A percentile compares a stretch with the other conserved stretches of the same genome.
phyloP scores from a whole-genome alignment of 2,888 invertebrate genomes.

The Caenorhabditis becei region DNA sequence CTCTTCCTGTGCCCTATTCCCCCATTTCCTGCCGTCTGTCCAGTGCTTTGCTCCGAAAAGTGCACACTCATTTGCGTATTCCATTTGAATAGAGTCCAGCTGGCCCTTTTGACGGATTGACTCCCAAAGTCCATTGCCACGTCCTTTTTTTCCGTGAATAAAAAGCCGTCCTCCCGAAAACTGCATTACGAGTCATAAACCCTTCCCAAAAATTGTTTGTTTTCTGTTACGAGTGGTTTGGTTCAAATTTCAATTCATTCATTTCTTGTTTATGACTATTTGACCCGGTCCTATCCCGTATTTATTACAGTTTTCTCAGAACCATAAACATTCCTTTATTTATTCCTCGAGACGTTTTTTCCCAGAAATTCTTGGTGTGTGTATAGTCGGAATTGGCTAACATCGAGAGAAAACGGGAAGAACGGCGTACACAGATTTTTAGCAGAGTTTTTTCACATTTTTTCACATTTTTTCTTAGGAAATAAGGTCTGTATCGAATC shows the following conservation, averaged over 20 bases:
- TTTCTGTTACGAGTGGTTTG: neutral
- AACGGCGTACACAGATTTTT: neutral
- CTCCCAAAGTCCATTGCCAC: neutral
- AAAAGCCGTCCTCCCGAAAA: neutral
- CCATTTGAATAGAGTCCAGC: slow-evolving; percentile 23
- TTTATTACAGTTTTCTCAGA: neutral
- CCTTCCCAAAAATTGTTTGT: neutral
- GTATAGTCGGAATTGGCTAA: neutral
- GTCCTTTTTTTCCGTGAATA: neutral
- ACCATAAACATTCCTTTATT: neutral
- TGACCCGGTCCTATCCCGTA: neutral
- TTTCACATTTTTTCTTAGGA: no score
- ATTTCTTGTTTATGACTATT: neutral
- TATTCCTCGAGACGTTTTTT: no score
- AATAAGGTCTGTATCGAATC: no score
- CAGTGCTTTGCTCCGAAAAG: no score
- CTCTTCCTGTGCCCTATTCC: no score
- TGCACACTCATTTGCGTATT: neutral
- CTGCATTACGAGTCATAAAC: no score
- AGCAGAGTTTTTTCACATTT: neutral
- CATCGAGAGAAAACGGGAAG: neutral
- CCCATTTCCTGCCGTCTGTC: neutral
- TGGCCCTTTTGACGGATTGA: neutral
- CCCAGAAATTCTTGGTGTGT: neutral
- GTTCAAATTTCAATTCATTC: neutral